Evolutionary conservation across 1,140 invertebrate species (phyloP).

Genomic region (Triops longicaudatus): DNA sequence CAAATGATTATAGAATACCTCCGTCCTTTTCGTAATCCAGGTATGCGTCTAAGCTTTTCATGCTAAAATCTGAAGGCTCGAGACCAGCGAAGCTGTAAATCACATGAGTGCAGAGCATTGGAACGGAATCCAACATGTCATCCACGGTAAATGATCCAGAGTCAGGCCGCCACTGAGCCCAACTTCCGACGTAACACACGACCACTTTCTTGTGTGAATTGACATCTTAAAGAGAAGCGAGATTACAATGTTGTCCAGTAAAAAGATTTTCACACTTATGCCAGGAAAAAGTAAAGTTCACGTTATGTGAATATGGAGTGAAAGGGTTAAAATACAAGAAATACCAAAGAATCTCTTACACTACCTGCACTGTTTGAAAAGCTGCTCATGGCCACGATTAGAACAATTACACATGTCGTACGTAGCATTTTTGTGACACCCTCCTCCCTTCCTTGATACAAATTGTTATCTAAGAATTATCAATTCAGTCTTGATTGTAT

Average conservation of each 20-base stretch:
- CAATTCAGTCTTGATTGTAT: background rate
- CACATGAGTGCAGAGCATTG: conserved; percentile 73
- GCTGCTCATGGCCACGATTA: too few relatives aligned
- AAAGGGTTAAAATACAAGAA: too few relatives aligned
- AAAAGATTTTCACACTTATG: too few relatives aligned
- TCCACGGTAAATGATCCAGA: conserved; percentile 55
- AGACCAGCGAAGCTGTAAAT: conserved; percentile 81
- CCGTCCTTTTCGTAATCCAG: conserved; percentile 64
- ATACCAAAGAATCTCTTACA: too few relatives aligned
- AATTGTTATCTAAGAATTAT: too few relatives aligned
- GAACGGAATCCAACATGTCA: conserved; percentile 50
- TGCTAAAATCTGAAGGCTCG: conserved; percentile 51
- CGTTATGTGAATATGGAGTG: too few relatives aligned
- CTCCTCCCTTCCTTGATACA: too few relatives aligned
- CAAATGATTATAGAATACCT: conserved; percentile 39
- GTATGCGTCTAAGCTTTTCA: conserved; percentile 59
- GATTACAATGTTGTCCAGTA: too few relatives aligned
- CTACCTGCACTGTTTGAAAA: too few relatives aligned
- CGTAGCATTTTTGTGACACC: too few relatives aligned
- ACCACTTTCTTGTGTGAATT: conserved; percentile 51
- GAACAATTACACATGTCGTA: too few relatives aligned
- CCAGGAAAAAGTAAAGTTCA: too few relatives aligned
- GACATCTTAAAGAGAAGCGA: conserved; percentile 28
- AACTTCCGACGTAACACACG: conserved; percentile 68
- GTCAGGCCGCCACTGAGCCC: conserved; percentile 60